phyloP scores from a whole-genome alignment of 2,888 invertebrate genomes.

The Mechanitis mazaeus region DNA sequence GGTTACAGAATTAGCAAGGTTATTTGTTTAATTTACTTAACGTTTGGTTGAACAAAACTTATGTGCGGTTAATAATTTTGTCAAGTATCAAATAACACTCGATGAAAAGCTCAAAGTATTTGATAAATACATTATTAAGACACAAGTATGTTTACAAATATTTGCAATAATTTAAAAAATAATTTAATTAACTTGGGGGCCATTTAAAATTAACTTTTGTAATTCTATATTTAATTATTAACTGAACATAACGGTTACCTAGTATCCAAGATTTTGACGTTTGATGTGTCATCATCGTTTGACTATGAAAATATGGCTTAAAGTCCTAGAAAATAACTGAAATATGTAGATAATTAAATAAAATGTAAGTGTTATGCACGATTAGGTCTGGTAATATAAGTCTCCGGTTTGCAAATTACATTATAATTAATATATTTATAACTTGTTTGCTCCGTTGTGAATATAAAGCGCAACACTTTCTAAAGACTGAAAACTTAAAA shows the following conservation, averaged over 20 bases:
- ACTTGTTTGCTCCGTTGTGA: constrained; percentile 6
- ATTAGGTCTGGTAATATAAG: background rate
- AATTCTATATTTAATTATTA: background rate
- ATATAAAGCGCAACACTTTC: constrained; percentile 41
- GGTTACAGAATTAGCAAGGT: constrained; percentile 8
- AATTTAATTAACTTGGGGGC: constrained; percentile 1
- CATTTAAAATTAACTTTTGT: constrained; percentile 1
- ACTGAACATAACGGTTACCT: background rate
- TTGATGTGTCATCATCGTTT: background rate
- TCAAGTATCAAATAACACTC: background rate
- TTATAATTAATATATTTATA: background rate
- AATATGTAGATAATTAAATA: background rate
- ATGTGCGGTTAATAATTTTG: constrained; percentile 1
- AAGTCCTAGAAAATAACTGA: background rate
- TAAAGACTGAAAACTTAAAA: constrained; percentile 59
- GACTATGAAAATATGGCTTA: background rate
- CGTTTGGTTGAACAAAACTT: background rate
- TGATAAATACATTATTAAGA: too few relatives aligned
- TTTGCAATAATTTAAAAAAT: background rate
- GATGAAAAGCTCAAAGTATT: too few relatives aligned
- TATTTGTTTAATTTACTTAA: constrained; percentile 6
- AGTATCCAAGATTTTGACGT: background rate
- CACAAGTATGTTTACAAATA: too few relatives aligned
- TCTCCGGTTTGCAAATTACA: background rate
- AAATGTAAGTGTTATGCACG: constrained; percentile 1